These are phyloP conservation scores for Cerastoderma edule DNA, from an alignment of 2,888 invertebrate species.

Conservation along the genomic window DNA sequence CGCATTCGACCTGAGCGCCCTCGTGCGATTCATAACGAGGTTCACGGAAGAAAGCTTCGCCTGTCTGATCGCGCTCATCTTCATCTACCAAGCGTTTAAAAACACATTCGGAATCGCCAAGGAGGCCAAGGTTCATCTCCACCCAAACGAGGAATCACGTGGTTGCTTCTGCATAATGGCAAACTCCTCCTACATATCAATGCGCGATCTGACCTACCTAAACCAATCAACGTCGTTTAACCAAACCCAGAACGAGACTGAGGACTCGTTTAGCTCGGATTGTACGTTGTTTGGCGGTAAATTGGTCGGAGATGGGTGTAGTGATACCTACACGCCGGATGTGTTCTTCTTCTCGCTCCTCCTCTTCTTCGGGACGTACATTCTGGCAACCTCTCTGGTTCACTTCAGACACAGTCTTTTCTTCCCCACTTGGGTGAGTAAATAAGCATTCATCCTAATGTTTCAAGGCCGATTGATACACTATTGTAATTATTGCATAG, in stretches of 20 bases:
- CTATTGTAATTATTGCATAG: no score
- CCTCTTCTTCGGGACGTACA: constrained; percentile 95
- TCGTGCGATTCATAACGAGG: constrained; percentile 98
- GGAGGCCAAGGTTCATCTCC: constrained; percentile 59
- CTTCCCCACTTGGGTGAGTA: constrained; percentile 94
- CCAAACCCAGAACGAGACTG: background rate
- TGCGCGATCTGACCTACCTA: background rate
- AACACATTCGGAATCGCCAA: constrained; percentile 89
- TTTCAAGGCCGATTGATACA: no score
- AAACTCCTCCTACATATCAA: constrained; percentile 29
- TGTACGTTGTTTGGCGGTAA: constrained; percentile 65
- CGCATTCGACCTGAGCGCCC: constrained; percentile 96
- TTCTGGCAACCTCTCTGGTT: constrained; percentile 94
- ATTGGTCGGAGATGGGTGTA: constrained; percentile 85
- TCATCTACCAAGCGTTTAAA: constrained; percentile 98
- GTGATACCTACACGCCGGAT: constrained; percentile 84
- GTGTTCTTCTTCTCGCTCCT: constrained; percentile 98
- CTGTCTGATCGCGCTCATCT: constrained; percentile 97
- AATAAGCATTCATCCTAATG: no score
- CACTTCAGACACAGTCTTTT: constrained; percentile 96
- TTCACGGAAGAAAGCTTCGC: constrained; percentile 99
- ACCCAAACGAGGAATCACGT: constrained; percentile 19
- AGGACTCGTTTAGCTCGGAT: constrained; percentile 29
- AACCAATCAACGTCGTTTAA: constrained; percentile 1
- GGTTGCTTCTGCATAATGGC: constrained; percentile 57